Evolutionary conservation across 2,888 invertebrate species (phyloP).

Genomic region (Cryptophagus acutangulus): DNA sequence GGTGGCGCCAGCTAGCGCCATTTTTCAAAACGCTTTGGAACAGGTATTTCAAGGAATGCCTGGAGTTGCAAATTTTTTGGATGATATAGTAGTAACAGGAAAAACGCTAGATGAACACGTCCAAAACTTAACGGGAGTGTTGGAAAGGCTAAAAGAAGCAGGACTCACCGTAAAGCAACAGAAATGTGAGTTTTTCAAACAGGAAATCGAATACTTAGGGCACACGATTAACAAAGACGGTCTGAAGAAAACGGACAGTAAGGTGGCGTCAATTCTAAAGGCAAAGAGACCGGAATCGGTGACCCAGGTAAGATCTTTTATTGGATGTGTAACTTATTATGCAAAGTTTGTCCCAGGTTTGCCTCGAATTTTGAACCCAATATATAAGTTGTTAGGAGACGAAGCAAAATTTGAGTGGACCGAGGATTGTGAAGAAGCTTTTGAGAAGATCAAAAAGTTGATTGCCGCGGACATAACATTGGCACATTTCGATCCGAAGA

Average conservation of each 20-base stretch:
- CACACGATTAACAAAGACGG: constrained; percentile 20
- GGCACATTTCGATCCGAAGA: constrained; percentile 4
- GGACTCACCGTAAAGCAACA: constrained; percentile 30
- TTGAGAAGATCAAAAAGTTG: neutral
- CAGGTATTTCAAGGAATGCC: constrained; percentile 31
- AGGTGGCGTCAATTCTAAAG: constrained; percentile 15
- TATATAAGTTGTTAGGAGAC: constrained; percentile 4
- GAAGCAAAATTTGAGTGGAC: constrained; percentile 4
- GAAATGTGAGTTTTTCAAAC: constrained; percentile 37
- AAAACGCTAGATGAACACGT: constrained; percentile 23
- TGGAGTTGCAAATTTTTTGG: constrained; percentile 31
- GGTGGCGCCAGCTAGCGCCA: constrained; percentile 18
- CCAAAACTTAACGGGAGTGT: constrained; percentile 23
- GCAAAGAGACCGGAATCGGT: constrained; percentile 13
- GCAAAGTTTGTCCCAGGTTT: constrained; percentile 14
- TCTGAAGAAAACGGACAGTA: constrained; percentile 12
- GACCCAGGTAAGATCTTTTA: constrained; percentile 15
- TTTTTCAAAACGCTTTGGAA: constrained; percentile 38
- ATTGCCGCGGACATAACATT: neutral
- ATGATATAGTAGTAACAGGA: constrained; percentile 35
- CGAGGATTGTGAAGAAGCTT: constrained; percentile 9
- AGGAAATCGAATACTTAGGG: constrained; percentile 35
- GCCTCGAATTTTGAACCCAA: constrained; percentile 4
- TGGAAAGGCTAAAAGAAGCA: constrained; percentile 24
- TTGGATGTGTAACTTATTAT: constrained; percentile 20